Conservation (phyloP, 2,888 invertebrate genomes). For the Mythimna impura region DNA sequence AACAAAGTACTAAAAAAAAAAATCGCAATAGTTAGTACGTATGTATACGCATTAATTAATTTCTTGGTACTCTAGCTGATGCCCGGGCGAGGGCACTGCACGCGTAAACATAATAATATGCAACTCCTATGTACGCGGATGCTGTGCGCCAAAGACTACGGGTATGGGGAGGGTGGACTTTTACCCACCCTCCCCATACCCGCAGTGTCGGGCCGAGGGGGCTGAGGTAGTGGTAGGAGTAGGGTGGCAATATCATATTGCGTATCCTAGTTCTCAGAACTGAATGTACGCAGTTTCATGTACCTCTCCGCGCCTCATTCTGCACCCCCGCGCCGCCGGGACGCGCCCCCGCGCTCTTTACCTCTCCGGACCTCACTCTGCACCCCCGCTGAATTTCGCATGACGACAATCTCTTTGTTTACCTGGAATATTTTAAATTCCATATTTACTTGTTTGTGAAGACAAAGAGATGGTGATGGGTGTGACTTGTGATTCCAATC, state of each 20-base stretch:
- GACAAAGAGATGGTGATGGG: not conserved
- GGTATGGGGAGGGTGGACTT: no score
- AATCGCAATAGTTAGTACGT: not conserved
- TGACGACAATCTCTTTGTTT: not conserved
- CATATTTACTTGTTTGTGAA: not conserved
- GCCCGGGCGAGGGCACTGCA: not conserved
- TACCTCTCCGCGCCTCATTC: not conserved
- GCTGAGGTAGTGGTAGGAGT: not conserved
- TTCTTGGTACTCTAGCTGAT: not conserved
- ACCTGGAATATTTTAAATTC: not conserved
- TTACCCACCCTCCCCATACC: not conserved
- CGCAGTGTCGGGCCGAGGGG: not conserved
- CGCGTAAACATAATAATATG: not conserved
- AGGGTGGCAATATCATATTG: slow-evolving; percentile 26
- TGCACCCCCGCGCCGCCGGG: not conserved
- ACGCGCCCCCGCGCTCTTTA: not conserved
- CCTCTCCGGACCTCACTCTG: not conserved
- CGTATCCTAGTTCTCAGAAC: slow-evolving; percentile 1
- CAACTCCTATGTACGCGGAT: slow-evolving; percentile 4
- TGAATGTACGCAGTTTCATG: not conserved
- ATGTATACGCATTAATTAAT: not conserved
- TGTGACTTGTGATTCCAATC: not conserved
- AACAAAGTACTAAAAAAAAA: no score
- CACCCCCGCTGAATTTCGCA: not conserved
- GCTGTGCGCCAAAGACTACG: not conserved